Base-by-base conservation (phyloP, 2,888 invertebrate genomes). In the Ochropleura leucogaster region DNA sequence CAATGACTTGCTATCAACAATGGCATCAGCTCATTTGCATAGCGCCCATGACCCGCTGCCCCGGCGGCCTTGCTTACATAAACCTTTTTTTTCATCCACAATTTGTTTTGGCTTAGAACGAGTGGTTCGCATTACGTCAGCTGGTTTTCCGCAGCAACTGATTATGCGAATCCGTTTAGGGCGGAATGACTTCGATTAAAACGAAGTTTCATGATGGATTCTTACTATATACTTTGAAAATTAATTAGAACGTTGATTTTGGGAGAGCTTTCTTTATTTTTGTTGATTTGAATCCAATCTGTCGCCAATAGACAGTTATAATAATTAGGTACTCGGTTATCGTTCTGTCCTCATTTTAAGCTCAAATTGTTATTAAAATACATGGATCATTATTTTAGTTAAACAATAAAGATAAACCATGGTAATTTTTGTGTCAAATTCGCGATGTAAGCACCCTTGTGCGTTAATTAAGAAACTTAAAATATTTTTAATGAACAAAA, bases 11-110 rank as follows among this genome's bases (percentile, higher is more conserved):
- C 83, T 91, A 92, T 93, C 93, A 88, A 92, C 93, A 92, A 93
- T 92, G 88, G 90, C 91, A 91, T 92, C 93, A 87, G 87, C 89
- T 93, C 89, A 94, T 94, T 95, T 93, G 94, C 94, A 95, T 94
- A 87, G 85, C 90, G 95, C 90, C 94, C 95, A 92, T 95, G 95
- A 95, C 95, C 95, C 87, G 91, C 62, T 93, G 93, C 85, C 91
- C 92, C 89, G 88, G 57, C 82, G 90, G 90, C 93, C 93, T 92
- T 91, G 92, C 86, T 89, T 88, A 88, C 88, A 85, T 90, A 89
- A 90, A 87, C 88, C 80, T 84, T 90, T 91, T 90, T 73, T 77
- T 88, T 90, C 89, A 74, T 85, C 83, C 79, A 85, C 85, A 84
- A 84, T 84, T 86, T 80, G 84, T 89, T 88, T 80, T 74, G 81